Conservation (phyloP, 1,140 invertebrate genomes). For the Ladona fulva region DNA sequence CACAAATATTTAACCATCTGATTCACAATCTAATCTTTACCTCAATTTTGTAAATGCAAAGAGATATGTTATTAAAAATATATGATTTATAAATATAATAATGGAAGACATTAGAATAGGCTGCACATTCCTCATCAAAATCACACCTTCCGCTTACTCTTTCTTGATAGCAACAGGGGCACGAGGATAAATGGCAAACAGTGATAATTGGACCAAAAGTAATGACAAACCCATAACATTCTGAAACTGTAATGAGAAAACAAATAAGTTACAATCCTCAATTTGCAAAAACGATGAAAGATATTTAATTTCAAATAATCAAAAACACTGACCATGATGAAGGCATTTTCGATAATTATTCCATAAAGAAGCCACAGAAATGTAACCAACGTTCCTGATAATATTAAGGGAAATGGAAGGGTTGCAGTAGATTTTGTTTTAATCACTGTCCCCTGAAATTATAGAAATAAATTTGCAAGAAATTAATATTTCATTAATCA, state of each 20-base stretch:
- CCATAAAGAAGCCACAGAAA: conserved; percentile 73
- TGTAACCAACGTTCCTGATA: conserved; percentile 63
- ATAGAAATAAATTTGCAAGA: conserved; percentile 3
- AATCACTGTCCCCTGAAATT: conserved; percentile 55
- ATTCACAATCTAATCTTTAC: no score
- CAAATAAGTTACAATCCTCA: conserved; percentile 10
- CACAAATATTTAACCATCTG: no score
- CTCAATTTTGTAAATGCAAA: no score
- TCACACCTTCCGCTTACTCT: not conserved
- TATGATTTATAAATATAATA: not conserved
- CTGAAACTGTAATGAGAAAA: conserved; percentile 48
- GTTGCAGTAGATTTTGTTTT: conserved; percentile 52
- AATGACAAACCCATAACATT: conserved; percentile 53
- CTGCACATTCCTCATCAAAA: not conserved
- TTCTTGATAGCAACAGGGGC: conserved; percentile 33
- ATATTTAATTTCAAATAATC: not conserved
- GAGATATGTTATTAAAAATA: not conserved
- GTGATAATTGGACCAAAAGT: conserved; percentile 47
- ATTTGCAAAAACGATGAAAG: conserved; percentile 18
- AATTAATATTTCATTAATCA: no score
- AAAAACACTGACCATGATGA: conserved; percentile 64
- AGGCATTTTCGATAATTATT: conserved; percentile 61
- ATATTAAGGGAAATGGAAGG: conserved; percentile 72
- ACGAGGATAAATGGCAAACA: conserved; percentile 57
- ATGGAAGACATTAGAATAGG: not conserved